Conservation (phyloP, 2,888 invertebrate genomes). For the Escarpia spicata region DNA sequence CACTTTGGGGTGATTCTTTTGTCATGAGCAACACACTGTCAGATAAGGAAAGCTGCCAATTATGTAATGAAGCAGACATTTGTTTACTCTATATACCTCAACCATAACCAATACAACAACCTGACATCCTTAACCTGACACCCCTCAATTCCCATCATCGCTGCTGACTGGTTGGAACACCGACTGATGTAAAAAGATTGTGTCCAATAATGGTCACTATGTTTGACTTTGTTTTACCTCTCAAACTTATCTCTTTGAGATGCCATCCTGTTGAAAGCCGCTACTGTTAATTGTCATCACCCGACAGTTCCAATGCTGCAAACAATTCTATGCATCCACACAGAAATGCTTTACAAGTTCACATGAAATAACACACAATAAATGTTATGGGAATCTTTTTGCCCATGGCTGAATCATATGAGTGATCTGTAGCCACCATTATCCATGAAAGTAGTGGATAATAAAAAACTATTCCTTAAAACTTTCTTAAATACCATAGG, state of each 20-base stretch:
- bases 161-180: not conserved
- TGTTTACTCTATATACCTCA: not conserved
- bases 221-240: not conserved
- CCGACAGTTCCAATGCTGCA: not conserved
- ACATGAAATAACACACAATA: not conserved
- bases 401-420: not conserved
- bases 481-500: no score
- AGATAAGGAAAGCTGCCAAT: slow-evolving; percentile 3
- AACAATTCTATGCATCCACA: not conserved
- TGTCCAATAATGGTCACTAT: not conserved
- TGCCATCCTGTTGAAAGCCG: not conserved
- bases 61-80: not conserved
- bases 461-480: not conserved
- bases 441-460: not conserved
- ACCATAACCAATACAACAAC: not conserved
- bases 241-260: not conserved
- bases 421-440: not conserved
- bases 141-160: not conserved
- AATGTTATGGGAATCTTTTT: not conserved
- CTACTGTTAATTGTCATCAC: not conserved
- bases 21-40: not conserved
- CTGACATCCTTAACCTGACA: not conserved
- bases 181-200: not conserved
- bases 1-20: no score
- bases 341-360: not conserved